phyloP scores from a whole-genome alignment of 2,888 invertebrate species.

The Brachypalpus laphriformis region DNA sequence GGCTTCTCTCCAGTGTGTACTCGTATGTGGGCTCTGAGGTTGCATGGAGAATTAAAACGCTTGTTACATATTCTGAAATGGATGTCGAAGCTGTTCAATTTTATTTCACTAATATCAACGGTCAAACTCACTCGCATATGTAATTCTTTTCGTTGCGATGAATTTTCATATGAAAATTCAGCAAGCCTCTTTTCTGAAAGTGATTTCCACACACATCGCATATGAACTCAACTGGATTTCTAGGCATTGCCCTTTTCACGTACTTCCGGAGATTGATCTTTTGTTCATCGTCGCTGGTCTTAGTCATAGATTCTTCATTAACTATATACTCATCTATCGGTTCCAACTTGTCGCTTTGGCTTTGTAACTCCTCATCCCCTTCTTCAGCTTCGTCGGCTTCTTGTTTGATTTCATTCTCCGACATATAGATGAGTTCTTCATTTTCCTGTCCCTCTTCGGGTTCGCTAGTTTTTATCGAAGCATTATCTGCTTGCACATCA shows the following conservation, averaged over 20 bases:
- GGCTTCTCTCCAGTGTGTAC: conserved; percentile 82
- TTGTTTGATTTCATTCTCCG: conserved; percentile 60
- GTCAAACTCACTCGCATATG: conserved; percentile 79
- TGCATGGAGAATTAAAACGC: conserved; percentile 79
- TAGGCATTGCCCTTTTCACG: not conserved
- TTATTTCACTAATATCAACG: not conserved
- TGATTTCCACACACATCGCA: conserved; percentile 76
- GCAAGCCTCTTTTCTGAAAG: conserved; percentile 72
- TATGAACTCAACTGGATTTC: conserved; percentile 30
- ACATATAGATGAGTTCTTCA: conserved; percentile 50
- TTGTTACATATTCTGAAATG: conserved; percentile 79
- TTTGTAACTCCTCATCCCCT: conserved; percentile 31
- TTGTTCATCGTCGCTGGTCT: conserved; percentile 41
- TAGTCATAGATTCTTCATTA: conserved; percentile 1
- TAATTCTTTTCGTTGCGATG: conserved; percentile 78
- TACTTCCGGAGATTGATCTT: conserved; percentile 33
- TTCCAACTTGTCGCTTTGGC: conserved; percentile 16
- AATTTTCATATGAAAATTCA: conserved; percentile 76
- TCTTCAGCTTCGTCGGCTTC: conserved; percentile 23
- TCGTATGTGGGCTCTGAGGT: conserved; percentile 81
- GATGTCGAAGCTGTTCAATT: not conserved
- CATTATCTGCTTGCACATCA: conserved; percentile 3
- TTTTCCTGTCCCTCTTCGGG: conserved; percentile 41
- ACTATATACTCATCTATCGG: conserved; percentile 41
- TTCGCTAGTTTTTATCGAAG: conserved; percentile 32